Conservation (phyloP, 2,888 invertebrate genomes). For the Oxyscelio sp. region DNA sequence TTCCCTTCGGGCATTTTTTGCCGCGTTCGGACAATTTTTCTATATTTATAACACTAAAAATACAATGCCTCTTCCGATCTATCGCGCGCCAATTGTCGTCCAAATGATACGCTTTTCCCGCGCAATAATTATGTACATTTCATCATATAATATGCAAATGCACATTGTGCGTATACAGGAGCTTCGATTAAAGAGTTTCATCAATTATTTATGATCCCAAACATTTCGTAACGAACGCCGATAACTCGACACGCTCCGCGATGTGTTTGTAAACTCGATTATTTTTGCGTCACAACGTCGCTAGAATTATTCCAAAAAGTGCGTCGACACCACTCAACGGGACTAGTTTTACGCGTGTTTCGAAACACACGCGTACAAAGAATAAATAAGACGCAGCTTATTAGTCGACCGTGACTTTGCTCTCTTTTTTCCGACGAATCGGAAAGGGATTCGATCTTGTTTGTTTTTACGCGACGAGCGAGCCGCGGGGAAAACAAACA, state of each 20-base stretch:
- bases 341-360: too few relatives aligned
- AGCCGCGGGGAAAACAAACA: background rate
- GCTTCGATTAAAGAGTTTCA: background rate
- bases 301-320: too few relatives aligned
- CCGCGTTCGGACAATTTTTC: background rate
- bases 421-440: too few relatives aligned
- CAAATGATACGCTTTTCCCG: background rate
- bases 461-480: background rate
- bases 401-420: too few relatives aligned
- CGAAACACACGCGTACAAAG: too few relatives aligned
- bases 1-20: background rate
- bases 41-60: slow-evolving; percentile 18
- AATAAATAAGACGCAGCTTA: too few relatives aligned
- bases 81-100: background rate
- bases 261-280: background rate
- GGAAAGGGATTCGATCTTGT: background rate
- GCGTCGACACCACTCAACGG: too few relatives aligned
- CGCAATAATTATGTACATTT: slow-evolving; percentile 11
- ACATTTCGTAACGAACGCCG: slow-evolving; percentile 8
- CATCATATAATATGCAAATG: slow-evolving; percentile 18
- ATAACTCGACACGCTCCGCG: background rate
- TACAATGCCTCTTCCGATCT: background rate
- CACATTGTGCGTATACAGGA: background rate
- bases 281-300: too few relatives aligned
- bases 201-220: slow-evolving; percentile 19